Conservation (phyloP, 1,140 invertebrate genomes). For the Diorhabda carinulata region DNA sequence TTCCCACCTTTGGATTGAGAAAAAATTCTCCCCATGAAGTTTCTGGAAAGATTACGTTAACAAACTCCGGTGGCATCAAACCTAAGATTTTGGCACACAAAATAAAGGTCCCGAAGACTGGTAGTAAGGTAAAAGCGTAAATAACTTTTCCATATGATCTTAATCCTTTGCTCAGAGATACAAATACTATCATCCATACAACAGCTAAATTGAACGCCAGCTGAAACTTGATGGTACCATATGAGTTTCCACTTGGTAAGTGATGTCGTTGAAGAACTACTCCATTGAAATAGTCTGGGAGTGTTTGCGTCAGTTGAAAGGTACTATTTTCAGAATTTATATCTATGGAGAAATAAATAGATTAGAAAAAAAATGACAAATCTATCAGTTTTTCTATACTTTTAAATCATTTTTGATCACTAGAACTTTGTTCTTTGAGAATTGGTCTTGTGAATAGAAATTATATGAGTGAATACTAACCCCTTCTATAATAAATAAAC, state of each 20-base stretch:
- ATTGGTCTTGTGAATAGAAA: neutral
- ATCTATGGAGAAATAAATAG: constrained; percentile 32
- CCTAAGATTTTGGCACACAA: constrained; percentile 72
- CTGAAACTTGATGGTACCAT: constrained; percentile 77
- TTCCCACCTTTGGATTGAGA: constrained; percentile 66
- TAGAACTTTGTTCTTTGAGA: neutral
- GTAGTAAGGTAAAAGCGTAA: constrained; percentile 68
- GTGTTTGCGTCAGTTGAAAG: constrained; percentile 68
- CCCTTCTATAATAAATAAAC: constrained; percentile 61
- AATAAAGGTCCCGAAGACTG: constrained; percentile 68
- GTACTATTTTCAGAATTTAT: constrained; percentile 44
- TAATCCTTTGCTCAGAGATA: constrained; percentile 83
- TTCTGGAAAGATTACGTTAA: constrained; percentile 67
- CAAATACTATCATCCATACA: constrained; percentile 86
- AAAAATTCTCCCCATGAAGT: constrained; percentile 82
- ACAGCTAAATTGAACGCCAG: constrained; percentile 84
- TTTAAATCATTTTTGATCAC: too few relatives aligned
- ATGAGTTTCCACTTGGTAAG: constrained; percentile 56
- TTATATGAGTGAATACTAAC: constrained; percentile 44
- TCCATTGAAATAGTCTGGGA: constrained; percentile 79
- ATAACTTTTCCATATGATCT: constrained; percentile 82
- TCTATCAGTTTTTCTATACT: neutral
- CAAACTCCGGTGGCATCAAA: constrained; percentile 59
- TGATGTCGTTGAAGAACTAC: constrained; percentile 72
- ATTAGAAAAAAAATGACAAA: neutral